Conservation (phyloP, 2,113 vertebrate species). For the Lonchura striata region DNA sequence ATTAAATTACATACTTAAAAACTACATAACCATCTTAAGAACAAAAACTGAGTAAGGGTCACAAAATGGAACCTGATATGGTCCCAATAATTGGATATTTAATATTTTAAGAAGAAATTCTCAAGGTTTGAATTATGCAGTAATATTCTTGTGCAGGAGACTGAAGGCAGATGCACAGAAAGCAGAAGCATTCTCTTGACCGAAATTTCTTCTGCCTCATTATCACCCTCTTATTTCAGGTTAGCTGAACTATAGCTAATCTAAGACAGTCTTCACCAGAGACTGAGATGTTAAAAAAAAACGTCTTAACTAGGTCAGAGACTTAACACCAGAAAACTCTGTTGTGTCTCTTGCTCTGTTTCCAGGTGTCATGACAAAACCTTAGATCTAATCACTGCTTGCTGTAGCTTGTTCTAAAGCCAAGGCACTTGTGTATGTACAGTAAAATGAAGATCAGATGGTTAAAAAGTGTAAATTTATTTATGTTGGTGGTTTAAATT, state of each 20-base stretch:
- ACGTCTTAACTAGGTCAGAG: background rate
- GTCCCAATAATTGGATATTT: background rate
- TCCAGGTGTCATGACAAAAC: background rate
- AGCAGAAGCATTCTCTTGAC: background rate
- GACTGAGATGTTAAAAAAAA: background rate
- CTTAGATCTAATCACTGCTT: background rate
- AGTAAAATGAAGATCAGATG: background rate
- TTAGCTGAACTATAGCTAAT: background rate
- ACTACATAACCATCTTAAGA: background rate
- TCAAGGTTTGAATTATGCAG: background rate
- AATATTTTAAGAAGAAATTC: background rate
- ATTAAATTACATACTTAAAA: background rate
- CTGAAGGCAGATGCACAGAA: background rate
- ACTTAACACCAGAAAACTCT: background rate
- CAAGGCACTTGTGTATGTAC: background rate
- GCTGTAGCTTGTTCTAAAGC: background rate
- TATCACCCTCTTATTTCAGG: background rate
- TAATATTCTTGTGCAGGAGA: background rate
- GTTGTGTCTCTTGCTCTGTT: background rate
- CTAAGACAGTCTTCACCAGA: background rate
- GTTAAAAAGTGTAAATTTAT: background rate
- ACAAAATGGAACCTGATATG: background rate
- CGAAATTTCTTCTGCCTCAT: background rate
- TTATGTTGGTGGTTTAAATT: background rate
- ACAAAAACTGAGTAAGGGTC: background rate